Base-by-base conservation (phyloP, 2,888 invertebrate species). In the Clunio marinus region DNA sequence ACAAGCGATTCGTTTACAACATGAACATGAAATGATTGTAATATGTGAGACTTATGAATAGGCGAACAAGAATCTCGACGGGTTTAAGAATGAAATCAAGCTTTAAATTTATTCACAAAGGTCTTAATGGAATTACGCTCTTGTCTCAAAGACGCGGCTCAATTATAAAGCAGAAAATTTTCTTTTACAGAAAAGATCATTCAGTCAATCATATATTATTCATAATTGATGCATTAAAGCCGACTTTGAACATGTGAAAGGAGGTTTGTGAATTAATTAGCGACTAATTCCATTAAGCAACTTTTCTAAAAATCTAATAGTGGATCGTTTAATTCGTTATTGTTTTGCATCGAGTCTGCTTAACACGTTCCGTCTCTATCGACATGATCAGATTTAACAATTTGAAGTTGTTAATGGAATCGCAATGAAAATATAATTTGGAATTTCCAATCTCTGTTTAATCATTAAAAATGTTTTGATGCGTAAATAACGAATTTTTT, bases 21-120 rank as follows among this genome's bases (percentile, higher is more conserved):
- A 17, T 60, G 15, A 60, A 60, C 60, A 60, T 60, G 37, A 60
- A 60, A 60, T 51, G n/a, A 51, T 51, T 20, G 7, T 51, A 51
- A 51, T 17, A 20, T 17, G 51, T 51, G 22, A 17, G 17, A 51
- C 20, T 51, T 51, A 51, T 51, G 51, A 51, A 51, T 51, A 51
- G 51, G 17, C 17, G 17, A 51, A 51, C 51, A 20, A 8, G 51
- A 51, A 17, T 51, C 51, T 51, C 51, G 51, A 51, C 51, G 22
- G 17, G 51, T 17, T 20, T 51, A 17, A 22, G 51, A 51, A 51
- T 51, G 20, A 51, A 51, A 51, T 51, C 17, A 20, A 20, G 51
- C 51, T 17, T 51, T 17, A 51, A 51, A 51, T 17, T 51, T 51
- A 17, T 51, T 22, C 20, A 51, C 17, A 51, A 20, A 51, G 20